Evolutionary conservation across 2,888 invertebrate genomes (phyloP), one percentile per base, ranked within the genome.

Genomic region (Aspidapion aeneum): DNA sequence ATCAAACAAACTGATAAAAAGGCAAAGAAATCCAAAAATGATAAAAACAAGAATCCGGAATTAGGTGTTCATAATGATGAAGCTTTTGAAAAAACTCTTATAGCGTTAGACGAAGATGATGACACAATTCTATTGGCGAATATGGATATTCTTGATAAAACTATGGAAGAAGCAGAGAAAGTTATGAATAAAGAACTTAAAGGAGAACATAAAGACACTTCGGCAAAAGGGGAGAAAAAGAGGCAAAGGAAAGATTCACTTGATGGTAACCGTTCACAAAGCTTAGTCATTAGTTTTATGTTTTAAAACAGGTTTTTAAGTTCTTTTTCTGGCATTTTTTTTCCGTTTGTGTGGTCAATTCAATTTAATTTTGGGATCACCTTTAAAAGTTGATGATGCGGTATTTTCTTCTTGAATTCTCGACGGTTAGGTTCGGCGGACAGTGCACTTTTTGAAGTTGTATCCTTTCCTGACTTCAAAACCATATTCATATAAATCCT

Each of bases 11-110:
- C 57, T 16, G 58, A 66, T 67, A 61, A 61, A 63, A 58, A 69
- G 63, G 61, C 60, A 58, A 68, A 63, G 20, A 62, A 55, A 66
- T 61, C 18, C 57, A 61, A 57, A 63, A 18, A 21, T 17, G 57
- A 52, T 9, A 52, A 18, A 9, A 58, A 58, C 2, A 62, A 51
- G 51, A 52, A 63, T 51, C 17, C 55, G 57, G 18, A 81, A 67
- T 70, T 80, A 18, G 82, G 86, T 21, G 83, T 86, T 70, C 88
- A 88, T 75, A 83, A 85, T 72, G 85, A 90, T 80, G 86, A 87
- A 22, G 87, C 88, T 62, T 92, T 93, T 78, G 87, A 87, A 72
- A 83, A 85, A 70, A 89, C 88, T 18, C 78, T 91, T 17, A 74
- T 85, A 66, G 85, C 88, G 74, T 77, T 91, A 63, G 90, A 91